Evolutionary conservation across 2,113 vertebrate genomes (phyloP).

Genomic region (Uria lomvia): DNA sequence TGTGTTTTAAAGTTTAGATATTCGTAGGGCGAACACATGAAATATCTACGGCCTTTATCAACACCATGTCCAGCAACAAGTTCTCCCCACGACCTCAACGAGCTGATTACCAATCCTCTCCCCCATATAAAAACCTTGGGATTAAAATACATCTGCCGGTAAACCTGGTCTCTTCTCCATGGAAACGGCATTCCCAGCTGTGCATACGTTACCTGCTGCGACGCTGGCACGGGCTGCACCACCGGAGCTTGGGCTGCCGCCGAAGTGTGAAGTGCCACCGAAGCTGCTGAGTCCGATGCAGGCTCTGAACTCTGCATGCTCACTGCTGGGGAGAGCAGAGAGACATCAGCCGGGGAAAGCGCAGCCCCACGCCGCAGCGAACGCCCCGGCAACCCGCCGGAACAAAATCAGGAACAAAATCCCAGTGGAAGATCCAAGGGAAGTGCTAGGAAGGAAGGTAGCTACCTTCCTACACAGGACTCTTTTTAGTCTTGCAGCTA

Average conservation of each 20-base stretch:
- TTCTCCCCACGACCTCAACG: not conserved
- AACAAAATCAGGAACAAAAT: not conserved
- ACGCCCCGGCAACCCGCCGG: not conserved
- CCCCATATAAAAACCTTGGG: not conserved
- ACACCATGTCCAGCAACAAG: not conserved
- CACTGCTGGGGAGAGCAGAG: conserved; percentile 66
- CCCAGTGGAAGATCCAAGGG: not conserved
- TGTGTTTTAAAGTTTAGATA: not conserved
- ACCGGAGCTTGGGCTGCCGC: conserved; percentile 86
- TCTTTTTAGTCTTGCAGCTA: conserved; percentile 15
- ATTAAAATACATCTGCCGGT: not conserved
- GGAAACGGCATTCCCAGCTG: not conserved
- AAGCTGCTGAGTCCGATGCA: conserved; percentile 83
- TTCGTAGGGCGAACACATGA: not conserved
- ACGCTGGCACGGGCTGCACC: conserved; percentile 89
- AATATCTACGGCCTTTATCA: rapidly evolving
- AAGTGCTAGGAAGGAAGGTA: not conserved
- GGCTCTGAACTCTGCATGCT: conserved; percentile 95
- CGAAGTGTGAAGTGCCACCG: conserved; percentile 83
- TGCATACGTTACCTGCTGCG: conserved; percentile 85
- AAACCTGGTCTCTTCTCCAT: not conserved
- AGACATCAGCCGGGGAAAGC: not conserved
- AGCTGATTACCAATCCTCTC: not conserved
- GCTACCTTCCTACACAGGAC: not conserved
- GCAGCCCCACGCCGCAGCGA: not conserved